These are phyloP conservation scores for Pempheris klunzingeri DNA, from an alignment of 2,797 vertebrate genomes.

Conservation along the genomic window DNA sequence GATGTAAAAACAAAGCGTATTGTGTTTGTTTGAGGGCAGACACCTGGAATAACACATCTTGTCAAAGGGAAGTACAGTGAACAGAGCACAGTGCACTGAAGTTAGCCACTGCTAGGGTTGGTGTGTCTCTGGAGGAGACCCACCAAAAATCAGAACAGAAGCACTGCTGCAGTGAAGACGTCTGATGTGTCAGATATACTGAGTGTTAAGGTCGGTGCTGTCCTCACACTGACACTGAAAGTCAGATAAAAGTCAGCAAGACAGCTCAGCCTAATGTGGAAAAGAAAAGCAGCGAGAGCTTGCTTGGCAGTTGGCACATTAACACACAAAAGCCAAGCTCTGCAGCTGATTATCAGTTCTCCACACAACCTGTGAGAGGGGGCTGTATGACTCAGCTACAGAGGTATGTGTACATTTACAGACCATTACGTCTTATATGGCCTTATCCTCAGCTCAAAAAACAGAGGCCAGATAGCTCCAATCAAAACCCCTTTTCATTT, in stretches of 20 bases:
- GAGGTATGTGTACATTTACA: constrained; percentile 81
- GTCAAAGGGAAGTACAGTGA: constrained; percentile 40
- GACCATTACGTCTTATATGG: constrained; percentile 72
- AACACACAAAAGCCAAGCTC: constrained; percentile 61
- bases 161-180: constrained; percentile 11
- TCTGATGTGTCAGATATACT: constrained; percentile 20
- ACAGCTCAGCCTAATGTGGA: constrained; percentile 25
- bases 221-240: constrained; percentile 44
- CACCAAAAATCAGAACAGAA: constrained; percentile 15
- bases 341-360: constrained; percentile 75
- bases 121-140: constrained; percentile 17
- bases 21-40: constrained; percentile 60
- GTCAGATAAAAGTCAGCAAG: constrained; percentile 31
- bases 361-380: constrained; percentile 56
- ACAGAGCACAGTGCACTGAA: constrained; percentile 13
- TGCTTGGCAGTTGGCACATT: constrained; percentile 68
- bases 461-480: constrained; percentile 67
- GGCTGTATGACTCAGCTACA: constrained; percentile 73
- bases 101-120: constrained; percentile 14
- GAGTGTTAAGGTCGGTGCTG: constrained; percentile 51
- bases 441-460: constrained; percentile 58
- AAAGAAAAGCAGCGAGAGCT: constrained; percentile 52
- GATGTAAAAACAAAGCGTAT: constrained; percentile 61
- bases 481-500: constrained; percentile 74
- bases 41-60: constrained; percentile 77